A percentile compares a stretch with the other conserved stretches of the same genome.
phyloP scores from a whole-genome alignment of 2,888 invertebrate genomes.

The Drosophila quasianomalipes region DNA sequence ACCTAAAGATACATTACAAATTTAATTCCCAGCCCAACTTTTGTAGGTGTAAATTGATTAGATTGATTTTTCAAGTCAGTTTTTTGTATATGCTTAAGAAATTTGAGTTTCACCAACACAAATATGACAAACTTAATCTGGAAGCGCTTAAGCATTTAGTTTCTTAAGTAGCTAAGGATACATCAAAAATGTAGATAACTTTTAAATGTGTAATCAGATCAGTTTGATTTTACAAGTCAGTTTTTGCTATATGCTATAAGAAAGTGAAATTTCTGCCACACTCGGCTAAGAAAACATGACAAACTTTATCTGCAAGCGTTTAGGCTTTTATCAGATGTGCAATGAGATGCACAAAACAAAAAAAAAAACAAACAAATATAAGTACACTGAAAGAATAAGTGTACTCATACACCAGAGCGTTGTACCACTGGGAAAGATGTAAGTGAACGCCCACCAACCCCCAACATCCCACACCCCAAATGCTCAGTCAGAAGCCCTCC shows the following conservation, averaged over 20 bases:
- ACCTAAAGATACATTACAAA: not conserved
- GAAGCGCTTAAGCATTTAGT: not conserved
- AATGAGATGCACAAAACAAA: constrained; percentile 57
- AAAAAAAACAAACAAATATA: constrained; percentile 32
- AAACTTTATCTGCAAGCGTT: constrained; percentile 6
- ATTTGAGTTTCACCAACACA: not conserved
- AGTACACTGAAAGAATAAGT: constrained; percentile 48
- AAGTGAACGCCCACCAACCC: constrained; percentile 7
- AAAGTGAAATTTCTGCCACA: not conserved
- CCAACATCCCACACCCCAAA: not conserved
- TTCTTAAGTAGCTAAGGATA: not conserved
- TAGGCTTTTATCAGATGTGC: not conserved
- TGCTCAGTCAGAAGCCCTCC: constrained; percentile 17
- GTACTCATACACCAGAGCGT: constrained; percentile 37
- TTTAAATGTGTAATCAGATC: not conserved
- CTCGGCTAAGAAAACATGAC: not conserved
- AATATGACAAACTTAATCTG: not conserved
- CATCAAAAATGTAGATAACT: not conserved
- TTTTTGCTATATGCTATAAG: not conserved
- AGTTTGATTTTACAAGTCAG: not conserved
- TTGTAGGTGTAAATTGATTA: not conserved
- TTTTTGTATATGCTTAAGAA: not conserved
- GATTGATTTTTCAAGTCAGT: not conserved
- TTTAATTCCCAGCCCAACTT: not conserved
- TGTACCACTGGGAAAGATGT: constrained; percentile 37